Evolutionary conservation across 2,113 vertebrate genomes (phyloP).

Genomic region (Myiagra hebetior): DNA sequence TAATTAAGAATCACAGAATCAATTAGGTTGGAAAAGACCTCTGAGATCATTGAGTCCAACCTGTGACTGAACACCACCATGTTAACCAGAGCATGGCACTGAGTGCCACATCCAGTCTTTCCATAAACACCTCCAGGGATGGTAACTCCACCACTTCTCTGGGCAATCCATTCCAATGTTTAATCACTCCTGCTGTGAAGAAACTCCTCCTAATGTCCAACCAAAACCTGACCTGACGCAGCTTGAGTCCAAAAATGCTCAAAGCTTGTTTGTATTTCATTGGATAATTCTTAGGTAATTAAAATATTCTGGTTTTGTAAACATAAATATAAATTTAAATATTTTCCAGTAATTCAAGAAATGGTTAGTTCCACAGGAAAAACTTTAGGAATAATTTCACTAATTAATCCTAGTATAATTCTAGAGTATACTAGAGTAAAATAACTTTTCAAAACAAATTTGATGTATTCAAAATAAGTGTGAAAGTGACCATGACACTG

Average conservation of each 20-base stretch:
- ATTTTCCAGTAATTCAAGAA: neutral
- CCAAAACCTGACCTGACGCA: neutral
- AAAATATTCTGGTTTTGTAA: neutral
- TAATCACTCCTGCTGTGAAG: neutral
- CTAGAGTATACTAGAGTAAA: neutral
- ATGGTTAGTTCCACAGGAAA: neutral
- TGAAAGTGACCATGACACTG: neutral
- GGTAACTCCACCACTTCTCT: neutral
- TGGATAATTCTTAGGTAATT: neutral
- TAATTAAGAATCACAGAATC: neutral
- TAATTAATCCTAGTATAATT: neutral
- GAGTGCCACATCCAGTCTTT: neutral
- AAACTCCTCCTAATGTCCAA: neutral
- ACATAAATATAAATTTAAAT: neutral
- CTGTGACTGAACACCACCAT: neutral
- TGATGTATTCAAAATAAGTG: neutral
- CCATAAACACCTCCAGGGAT: neutral
- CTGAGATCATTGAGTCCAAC: neutral
- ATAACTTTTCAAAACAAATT: neutral
- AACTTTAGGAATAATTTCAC: neutral
- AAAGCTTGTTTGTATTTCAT: neutral
- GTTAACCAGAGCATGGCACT: neutral
- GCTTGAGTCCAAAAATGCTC: neutral
- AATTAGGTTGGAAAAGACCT: neutral
- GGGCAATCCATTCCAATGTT: neutral